These are phyloP conservation scores for Nemoura dubitans DNA, from an alignment of 2,888 invertebrate species.

Conservation along the genomic window DNA sequence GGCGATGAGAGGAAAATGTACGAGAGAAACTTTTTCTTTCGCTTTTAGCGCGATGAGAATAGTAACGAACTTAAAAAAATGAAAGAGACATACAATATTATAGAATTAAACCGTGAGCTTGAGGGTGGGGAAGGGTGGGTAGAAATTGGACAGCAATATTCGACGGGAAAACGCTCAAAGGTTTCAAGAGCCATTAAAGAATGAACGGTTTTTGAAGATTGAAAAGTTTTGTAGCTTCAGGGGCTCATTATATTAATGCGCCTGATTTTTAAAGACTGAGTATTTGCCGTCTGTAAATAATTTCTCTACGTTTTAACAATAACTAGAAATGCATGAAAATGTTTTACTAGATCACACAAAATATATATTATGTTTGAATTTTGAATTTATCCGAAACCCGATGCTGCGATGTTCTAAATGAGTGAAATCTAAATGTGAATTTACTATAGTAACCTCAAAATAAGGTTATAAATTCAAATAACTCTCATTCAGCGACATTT, in stretches of 20 bases:
- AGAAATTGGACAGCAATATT: background rate
- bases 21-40: background rate
- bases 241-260: background rate
- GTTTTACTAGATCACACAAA: no score
- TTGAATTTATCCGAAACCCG: no score
- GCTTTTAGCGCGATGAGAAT: background rate
- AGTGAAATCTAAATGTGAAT: background rate
- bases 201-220: conserved; percentile 28
- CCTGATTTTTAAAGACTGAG: background rate
- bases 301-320: background rate
- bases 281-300: background rate
- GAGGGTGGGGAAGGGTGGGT: background rate
- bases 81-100: conserved; percentile 20
- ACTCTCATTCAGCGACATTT: no score
- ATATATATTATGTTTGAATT: no score
- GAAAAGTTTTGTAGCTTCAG: conserved; percentile 37
- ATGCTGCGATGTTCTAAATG: no score
- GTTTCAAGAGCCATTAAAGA: background rate
- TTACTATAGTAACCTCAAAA: background rate
- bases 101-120: background rate
- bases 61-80: conserved; percentile 22
- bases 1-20: background rate
- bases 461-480: background rate
- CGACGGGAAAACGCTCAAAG: background rate
- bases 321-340: background rate